Conservation (phyloP, 2,888 invertebrate genomes). For the Agrilus cyanescens region DNA sequence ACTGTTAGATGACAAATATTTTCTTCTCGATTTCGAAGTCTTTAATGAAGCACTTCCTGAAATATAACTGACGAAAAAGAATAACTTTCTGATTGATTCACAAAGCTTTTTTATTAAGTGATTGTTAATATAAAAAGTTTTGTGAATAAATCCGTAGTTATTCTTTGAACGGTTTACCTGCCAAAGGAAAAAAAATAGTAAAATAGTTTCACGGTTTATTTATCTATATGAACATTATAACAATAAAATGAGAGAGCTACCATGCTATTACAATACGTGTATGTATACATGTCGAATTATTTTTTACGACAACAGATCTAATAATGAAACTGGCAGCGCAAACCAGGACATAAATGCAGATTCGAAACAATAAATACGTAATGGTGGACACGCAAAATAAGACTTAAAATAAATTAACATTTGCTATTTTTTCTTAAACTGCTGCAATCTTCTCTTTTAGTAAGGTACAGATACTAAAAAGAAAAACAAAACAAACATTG, state of each 20-base stretch:
- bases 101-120: no score
- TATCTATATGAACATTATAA: constrained; percentile 38
- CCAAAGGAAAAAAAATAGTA: no score
- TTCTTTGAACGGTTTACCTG: no score
- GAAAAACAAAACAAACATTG: constrained; percentile 17
- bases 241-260: constrained; percentile 38
- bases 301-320: constrained; percentile 32
- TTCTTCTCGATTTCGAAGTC: no score
- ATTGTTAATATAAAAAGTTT: no score
- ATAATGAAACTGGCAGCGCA: constrained; percentile 11
- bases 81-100: no score
- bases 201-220: constrained; percentile 24
- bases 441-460: constrained; percentile 26
- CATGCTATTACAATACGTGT: constrained; percentile 33
- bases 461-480: constrained; percentile 16
- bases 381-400: constrained; percentile 25
- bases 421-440: constrained; percentile 29
- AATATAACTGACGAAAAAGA: no score
- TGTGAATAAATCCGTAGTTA: no score
- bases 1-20: no score
- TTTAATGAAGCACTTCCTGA: no score
- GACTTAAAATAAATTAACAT: constrained; percentile 30
- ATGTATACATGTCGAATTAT: constrained; percentile 25
- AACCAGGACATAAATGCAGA: constrained; percentile 19
- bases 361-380: constrained; percentile 22